phyloP scores from a whole-genome alignment of 1,140 invertebrate species.

The Phymastichus coffea region DNA sequence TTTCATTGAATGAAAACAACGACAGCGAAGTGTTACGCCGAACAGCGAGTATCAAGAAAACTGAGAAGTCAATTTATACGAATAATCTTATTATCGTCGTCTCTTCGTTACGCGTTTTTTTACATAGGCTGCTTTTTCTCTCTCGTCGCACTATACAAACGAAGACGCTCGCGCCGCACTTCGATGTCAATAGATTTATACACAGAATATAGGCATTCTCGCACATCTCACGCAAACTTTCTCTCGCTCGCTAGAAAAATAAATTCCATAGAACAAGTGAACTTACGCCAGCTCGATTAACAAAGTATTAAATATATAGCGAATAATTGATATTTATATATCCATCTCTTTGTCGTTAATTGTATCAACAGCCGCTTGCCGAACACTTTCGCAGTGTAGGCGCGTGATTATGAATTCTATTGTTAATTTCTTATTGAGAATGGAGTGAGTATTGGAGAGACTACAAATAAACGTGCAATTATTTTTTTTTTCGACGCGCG shows the following conservation, averaged over 20 bases:
- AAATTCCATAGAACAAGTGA: slow-evolving; percentile 20
- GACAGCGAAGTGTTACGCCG: too few relatives aligned
- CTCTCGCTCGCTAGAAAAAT: slow-evolving; percentile 15
- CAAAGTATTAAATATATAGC: slow-evolving; percentile 11
- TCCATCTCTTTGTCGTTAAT: background rate
- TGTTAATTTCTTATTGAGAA: too few relatives aligned
- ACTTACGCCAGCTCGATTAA: slow-evolving; percentile 17
- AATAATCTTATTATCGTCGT: too few relatives aligned
- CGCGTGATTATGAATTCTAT: slow-evolving; percentile 16
- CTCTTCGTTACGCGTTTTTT: too few relatives aligned
- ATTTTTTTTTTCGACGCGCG: too few relatives aligned
- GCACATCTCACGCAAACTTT: slow-evolving; percentile 11
- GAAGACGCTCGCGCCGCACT: background rate
- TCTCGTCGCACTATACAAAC: background rate
- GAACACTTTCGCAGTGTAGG: slow-evolving; percentile 1
- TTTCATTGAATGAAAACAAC: too few relatives aligned
- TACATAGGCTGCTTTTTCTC: background rate
- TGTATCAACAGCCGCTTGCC: background rate
- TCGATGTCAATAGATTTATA: slow-evolving; percentile 19
- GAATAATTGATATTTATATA: slow-evolving; percentile 13
- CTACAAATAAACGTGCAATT: too few relatives aligned
- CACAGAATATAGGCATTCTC: slow-evolving; percentile 17
- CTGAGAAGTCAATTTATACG: too few relatives aligned
- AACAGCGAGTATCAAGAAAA: too few relatives aligned
- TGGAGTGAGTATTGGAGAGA: too few relatives aligned